Conservation (phyloP, 2,797 vertebrate genomes). For the Phoebastria nigripes region DNA sequence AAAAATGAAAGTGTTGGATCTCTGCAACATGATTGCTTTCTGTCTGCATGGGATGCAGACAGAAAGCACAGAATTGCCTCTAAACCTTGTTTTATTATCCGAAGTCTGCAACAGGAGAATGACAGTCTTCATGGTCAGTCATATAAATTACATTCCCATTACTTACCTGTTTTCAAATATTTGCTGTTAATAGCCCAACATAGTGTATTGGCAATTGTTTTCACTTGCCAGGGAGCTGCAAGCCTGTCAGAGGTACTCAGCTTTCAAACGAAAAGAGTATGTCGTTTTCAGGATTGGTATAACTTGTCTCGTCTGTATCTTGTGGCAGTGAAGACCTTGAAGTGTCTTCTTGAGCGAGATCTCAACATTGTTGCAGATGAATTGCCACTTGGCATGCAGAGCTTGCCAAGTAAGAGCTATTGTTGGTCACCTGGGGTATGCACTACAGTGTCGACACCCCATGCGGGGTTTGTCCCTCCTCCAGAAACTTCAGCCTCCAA, state of each 20-base stretch:
- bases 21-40: background rate
- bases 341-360: background rate
- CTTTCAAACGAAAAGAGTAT: background rate
- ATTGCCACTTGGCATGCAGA: background rate
- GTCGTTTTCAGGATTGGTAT: background rate
- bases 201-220: background rate
- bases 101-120: background rate
- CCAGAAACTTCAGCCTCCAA: background rate
- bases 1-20: background rate
- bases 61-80: background rate
- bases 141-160: background rate
- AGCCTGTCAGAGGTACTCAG: background rate
- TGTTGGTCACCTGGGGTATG: background rate
- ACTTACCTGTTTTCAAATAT: background rate
- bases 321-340: background rate
- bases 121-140: background rate
- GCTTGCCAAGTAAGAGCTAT: background rate
- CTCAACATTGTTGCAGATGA: fast-evolving
- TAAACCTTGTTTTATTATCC: background rate
- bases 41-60: background rate
- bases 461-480: background rate
- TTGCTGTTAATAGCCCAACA: background rate
- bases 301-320: background rate
- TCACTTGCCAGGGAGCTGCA: background rate
- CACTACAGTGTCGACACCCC: fast-evolving